Percentiles rank a stretch among this genome's conserved stretches.
Conservation (phyloP, 2,888 invertebrate species). For the Monoplex corrugatus region DNA sequence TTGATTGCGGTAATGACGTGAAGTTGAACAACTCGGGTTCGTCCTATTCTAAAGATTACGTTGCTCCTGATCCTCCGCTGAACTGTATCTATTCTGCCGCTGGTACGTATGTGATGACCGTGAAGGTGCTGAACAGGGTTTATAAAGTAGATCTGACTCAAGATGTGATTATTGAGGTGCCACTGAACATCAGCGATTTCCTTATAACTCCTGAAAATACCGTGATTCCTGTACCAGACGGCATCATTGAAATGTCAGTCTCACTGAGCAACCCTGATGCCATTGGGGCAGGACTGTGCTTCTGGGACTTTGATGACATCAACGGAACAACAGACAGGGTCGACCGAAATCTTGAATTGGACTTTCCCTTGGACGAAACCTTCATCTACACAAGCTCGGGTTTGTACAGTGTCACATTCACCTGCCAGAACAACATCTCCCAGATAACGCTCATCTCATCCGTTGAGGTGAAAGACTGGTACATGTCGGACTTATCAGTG, state of each 20-base stretch:
- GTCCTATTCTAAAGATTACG: not conserved
- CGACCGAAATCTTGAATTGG: not conserved
- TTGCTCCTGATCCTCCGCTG: not conserved
- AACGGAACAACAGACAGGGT: not conserved
- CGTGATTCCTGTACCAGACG: not conserved
- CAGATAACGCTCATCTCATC: not conserved
- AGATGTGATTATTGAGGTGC: not conserved
- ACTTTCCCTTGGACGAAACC: not conserved
- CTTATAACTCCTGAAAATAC: not conserved
- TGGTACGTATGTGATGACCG: not conserved
- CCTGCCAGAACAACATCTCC: constrained; percentile 24
- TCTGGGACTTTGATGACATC: not conserved
- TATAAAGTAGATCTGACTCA: not conserved
- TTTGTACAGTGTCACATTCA: not conserved
- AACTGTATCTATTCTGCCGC: not conserved
- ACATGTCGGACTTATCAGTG: not conserved
- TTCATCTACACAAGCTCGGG: not conserved
- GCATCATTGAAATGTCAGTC: not conserved
- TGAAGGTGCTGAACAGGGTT: not conserved
- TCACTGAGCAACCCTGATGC: too few species aligned
- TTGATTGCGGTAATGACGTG: not conserved
- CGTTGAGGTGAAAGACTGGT: not conserved
- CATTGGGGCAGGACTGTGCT: not conserved
- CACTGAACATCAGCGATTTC: not conserved
- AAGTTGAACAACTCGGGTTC: not conserved